These are phyloP conservation scores for Phalacrocorax pelagicus DNA, from an alignment of 2,113 vertebrate species.

Conservation along the genomic window DNA sequence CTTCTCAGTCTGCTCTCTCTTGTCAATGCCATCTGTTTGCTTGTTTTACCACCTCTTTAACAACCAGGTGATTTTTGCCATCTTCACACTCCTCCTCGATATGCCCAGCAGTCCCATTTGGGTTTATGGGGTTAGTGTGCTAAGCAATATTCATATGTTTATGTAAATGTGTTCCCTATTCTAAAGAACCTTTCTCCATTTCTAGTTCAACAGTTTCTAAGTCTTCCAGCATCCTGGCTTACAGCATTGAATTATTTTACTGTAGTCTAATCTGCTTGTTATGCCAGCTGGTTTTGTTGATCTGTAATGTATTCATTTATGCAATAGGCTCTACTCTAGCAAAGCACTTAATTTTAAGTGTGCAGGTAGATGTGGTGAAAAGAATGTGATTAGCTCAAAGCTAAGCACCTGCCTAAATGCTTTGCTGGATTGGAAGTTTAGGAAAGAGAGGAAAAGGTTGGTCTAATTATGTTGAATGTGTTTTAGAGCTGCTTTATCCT, in stretches of 20 bases:
- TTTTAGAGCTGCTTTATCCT: slow-evolving; percentile 4
- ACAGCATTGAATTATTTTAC: background rate
- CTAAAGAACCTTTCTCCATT: background rate
- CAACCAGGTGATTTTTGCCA: slow-evolving; percentile 15
- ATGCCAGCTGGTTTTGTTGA: slow-evolving; percentile 27
- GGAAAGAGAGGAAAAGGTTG: background rate
- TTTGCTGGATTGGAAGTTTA: slow-evolving; percentile 13
- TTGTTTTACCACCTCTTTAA: slow-evolving; percentile 3
- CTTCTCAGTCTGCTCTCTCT: background rate
- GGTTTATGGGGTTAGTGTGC: background rate
- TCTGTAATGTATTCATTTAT: slow-evolving; percentile 18
- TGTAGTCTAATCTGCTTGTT: background rate
- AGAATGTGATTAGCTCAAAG: slow-evolving; percentile 28
- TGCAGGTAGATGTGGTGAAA: slow-evolving; percentile 25
- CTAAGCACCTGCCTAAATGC: slow-evolving; percentile 13
- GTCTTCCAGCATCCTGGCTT: background rate
- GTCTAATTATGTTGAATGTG: slow-evolving; percentile 12
- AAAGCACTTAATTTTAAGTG: background rate
- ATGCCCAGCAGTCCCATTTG: background rate
- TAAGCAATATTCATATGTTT: background rate
- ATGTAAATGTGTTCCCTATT: background rate
- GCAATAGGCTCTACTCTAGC: background rate
- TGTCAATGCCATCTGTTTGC: slow-evolving; percentile 23
- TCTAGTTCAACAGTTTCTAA: background rate
- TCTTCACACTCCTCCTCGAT: background rate